phyloP scores from a whole-genome alignment of 1,140 invertebrate species.

The Lamellibrachia luymesi region DNA sequence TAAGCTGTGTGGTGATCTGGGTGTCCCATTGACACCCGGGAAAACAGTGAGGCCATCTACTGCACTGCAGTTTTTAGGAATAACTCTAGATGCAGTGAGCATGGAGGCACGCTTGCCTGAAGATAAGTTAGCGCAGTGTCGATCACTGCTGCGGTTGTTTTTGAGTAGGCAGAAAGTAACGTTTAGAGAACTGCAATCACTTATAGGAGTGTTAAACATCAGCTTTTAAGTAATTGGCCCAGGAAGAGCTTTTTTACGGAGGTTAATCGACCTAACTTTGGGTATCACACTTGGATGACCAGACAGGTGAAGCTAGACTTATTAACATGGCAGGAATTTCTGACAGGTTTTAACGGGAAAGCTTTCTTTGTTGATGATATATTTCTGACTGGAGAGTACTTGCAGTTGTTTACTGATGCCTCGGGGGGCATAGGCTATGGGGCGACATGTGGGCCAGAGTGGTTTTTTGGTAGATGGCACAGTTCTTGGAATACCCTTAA shows the following conservation, averaged over 20 bases:
- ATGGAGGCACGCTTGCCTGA: background rate
- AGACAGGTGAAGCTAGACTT: background rate
- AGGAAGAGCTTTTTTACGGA: background rate
- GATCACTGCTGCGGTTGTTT: background rate
- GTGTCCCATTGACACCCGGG: background rate
- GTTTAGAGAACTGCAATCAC: background rate
- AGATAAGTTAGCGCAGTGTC: background rate
- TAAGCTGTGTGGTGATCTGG: background rate
- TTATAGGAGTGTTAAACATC: background rate
- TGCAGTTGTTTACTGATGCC: background rate
- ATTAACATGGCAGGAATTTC: background rate
- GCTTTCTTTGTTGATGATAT: background rate
- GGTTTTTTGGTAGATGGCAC: background rate
- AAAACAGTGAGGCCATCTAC: background rate
- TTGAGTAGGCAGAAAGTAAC: background rate
- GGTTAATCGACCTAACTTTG: background rate
- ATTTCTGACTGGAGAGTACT: background rate
- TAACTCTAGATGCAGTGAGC: background rate
- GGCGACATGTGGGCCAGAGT: background rate
- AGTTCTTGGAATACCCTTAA: background rate
- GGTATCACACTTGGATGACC: background rate
- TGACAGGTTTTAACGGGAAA: background rate
- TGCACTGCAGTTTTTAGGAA: background rate
- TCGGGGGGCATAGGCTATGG: background rate
- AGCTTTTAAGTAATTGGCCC: background rate